Base-by-base conservation (phyloP, 2,888 invertebrate species). In the Latheticus oryzae region DNA sequence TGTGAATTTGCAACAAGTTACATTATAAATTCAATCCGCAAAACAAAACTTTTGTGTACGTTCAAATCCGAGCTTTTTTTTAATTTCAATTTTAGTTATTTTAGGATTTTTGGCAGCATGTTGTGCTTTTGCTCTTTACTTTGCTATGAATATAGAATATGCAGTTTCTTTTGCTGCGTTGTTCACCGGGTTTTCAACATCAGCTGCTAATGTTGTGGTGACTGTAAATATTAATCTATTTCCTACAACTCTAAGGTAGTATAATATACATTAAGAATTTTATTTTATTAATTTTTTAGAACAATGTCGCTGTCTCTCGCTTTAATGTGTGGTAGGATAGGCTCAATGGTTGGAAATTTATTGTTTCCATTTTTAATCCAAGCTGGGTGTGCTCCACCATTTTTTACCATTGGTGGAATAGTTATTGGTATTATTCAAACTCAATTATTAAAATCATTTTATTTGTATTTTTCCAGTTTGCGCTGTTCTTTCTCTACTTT, bases 361-460 rank as follows among this genome's bases (percentile, higher is more conserved):
- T 69, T 85, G 1, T 90, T 90, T 70, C 90, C 90, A 0, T 79
- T 85, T 9, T 81, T 90, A 26, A 80, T 90, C 26, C 77, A 82
- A 62, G 79, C 83, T 21, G 89, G 89, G 23, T 90, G 90, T 67
- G 75, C 85, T 15, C 87, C 88, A 9, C 89, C 90, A 1, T 90
- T 90, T 70, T 73, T 87, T 47, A 84, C 87, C 72, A 84, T 90
- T 38, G 84, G 64, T 8, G 47, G 42, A 5, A 26, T 64, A 17
- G 35, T 61, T 16, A 26, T 64, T 17, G 59, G 67, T 68, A 58
- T n/a, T n/a, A n/a, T n/a, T n/a, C n/a, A n/a, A n/a, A n/a, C n/a
- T n/a, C n/a, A n/a, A n/a, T n/a, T n/a, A n/a, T n/a, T n/a, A n/a
- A n/a, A n/a, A n/a, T n/a, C n/a, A n/a, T n/a, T n/a, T 38, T 38